Evolutionary conservation across 2,888 invertebrate genomes (phyloP).

Genomic region (Polydrusus pterygomalis): DNA sequence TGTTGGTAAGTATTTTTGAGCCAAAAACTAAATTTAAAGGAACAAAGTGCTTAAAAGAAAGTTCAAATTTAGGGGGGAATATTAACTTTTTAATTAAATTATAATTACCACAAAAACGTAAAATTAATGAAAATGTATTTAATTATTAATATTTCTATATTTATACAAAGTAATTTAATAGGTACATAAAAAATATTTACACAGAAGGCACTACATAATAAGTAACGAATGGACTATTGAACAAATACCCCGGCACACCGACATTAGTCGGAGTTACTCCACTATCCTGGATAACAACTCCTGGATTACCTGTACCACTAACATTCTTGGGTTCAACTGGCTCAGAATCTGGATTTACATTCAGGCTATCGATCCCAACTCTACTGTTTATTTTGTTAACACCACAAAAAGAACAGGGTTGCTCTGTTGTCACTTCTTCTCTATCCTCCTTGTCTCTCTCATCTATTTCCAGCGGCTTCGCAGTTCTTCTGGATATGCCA

Average conservation of each 20-base stretch:
- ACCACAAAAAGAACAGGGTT: slow-evolving; percentile 48
- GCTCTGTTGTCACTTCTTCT: slow-evolving; percentile 44
- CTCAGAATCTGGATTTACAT: slow-evolving; percentile 48
- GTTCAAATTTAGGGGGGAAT: neutral
- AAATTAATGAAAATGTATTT: neutral
- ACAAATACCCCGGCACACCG: slow-evolving; percentile 26
- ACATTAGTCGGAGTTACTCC: slow-evolving; percentile 21
- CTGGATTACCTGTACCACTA: slow-evolving; percentile 2
- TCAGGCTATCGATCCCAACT: slow-evolving; percentile 32
- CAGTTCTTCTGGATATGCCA: slow-evolving; percentile 15
- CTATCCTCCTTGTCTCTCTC: slow-evolving; percentile 24
- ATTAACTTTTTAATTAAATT: slow-evolving; percentile 21
- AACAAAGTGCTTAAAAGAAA: slow-evolving; percentile 9
- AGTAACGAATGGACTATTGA: slow-evolving; percentile 21
- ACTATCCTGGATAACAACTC: slow-evolving; percentile 34
- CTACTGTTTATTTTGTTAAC: slow-evolving; percentile 40
- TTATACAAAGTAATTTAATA: neutral
- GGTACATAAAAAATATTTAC: slow-evolving; percentile 7
- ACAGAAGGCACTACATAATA: slow-evolving; percentile 27
- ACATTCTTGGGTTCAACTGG: slow-evolving; percentile 46
- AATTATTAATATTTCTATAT: neutral
- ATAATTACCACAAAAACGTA: slow-evolving; percentile 2
- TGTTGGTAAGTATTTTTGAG: slow-evolving; percentile 14
- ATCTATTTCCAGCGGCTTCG: slow-evolving; percentile 4
- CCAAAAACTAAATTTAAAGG: slow-evolving; percentile 11